Base-by-base conservation (phyloP, 2,113 vertebrate genomes). In the Antidorcas marsupialis region DNA sequence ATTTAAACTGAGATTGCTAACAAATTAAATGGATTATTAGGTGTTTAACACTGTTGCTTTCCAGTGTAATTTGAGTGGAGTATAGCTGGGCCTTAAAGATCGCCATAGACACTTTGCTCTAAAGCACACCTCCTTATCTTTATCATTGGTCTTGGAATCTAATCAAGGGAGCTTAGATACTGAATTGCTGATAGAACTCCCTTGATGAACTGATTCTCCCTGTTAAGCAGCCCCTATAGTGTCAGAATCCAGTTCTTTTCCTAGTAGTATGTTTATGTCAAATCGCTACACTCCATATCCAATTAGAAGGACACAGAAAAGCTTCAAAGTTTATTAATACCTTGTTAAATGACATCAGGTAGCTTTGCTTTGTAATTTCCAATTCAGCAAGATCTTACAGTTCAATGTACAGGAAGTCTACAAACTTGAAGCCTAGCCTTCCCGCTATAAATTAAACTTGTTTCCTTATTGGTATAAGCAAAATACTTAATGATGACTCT, bases 391-490 rank as follows among this genome's bases (percentile, higher is more conserved):
- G 85, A 81, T 78, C 50, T 67, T 47, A 36, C 12, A 59, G 50
- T 27, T 27, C 39, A 85, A 7, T 33, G 50, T 84, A 19, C n/a
- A 67, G 82, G 59, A 89, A 97, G 59, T 85, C 88, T 83, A 60
- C 64, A 95, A 30, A 60, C 52, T 74, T 9, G 30, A 95, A 79
- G 30, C 27, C 52, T 52, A 96, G 64, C 7, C 17, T 94, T 92
- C 59, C 88, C 60, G 27, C 62, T 79, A 12, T 67, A 82, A 95
- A 95, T 78, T 86, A 96, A 89, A 53, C 13, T 67, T 21, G 36
- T 90, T 97, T 97, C 60, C 84, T 89, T 74, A 82, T 39, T 91
- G 30, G 47, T 53, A 25, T 91, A 74, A 96, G 91, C 52, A 64
- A 94, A 87, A 74, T 87, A 28, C 19, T 85, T 87, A 52, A 64